A percentile compares a stretch with the other conserved stretches of the same genome.
These are phyloP conservation scores for Oxystoma pomonae DNA, from an alignment of 2,888 invertebrate species.

Conservation along the genomic window DNA sequence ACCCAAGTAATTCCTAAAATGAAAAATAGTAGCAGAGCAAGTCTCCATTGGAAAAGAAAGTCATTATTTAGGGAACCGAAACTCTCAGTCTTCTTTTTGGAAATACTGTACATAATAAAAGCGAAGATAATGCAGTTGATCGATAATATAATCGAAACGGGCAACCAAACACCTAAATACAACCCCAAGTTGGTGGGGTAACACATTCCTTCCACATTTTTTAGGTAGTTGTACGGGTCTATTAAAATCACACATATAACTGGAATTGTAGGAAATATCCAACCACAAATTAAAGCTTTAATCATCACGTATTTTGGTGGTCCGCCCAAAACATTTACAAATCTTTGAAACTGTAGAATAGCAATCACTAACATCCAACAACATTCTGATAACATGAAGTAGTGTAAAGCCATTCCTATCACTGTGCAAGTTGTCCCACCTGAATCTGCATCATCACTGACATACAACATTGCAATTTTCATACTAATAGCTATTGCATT, in stretches of 20 bases:
- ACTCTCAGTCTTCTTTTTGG: conserved; percentile 43
- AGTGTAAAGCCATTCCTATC: conserved; percentile 60
- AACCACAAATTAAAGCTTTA: conserved; percentile 60
- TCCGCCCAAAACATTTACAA: conserved; percentile 61
- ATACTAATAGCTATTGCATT: conserved; percentile 38
- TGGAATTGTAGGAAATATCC: conserved; percentile 56
- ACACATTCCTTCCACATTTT: conserved; percentile 46
- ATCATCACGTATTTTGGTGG: conserved; percentile 48
- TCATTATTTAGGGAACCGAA: conserved; percentile 31
- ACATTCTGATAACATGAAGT: conserved; percentile 62
- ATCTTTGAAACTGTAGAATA: conserved; percentile 60
- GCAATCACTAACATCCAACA: conserved; percentile 72
- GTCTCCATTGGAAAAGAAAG: conserved; percentile 52
- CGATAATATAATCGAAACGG: conserved; percentile 52
- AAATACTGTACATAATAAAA: conserved; percentile 53
- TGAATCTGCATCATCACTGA: conserved; percentile 47
- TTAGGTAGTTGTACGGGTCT: conserved; percentile 50
- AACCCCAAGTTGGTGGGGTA: conserved; percentile 54
- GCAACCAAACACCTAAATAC: conserved; percentile 55
- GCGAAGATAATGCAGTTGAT: conserved; percentile 57
- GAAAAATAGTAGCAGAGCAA: conserved; percentile 58
- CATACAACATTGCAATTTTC: conserved; percentile 36
- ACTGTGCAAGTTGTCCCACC: conserved; percentile 54
- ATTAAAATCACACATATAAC: conserved; percentile 51
- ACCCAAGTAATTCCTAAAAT: conserved; percentile 59